Evolutionary conservation across 2,113 vertebrate species (phyloP).

Genomic region (Phoenicopterus ruber): DNA sequence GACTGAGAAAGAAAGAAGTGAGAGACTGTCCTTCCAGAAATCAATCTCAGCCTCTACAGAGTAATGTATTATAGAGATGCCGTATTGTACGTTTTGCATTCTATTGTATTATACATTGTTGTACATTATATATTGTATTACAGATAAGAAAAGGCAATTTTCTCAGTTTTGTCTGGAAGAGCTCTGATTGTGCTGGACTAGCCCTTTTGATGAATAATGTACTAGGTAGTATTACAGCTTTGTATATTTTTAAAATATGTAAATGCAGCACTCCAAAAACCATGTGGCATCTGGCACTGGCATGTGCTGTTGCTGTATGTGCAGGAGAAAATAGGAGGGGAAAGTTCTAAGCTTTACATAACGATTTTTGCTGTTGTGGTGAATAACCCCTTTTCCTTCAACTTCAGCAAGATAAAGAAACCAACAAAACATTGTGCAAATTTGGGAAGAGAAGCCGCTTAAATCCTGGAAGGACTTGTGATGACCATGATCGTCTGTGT

Average conservation of each 20-base stretch:
- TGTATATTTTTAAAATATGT: not conserved
- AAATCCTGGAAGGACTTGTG: not conserved
- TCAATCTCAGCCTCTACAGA: not conserved
- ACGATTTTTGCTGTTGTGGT: not conserved
- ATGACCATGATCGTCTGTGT: rapidly evolving
- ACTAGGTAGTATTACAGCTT: not conserved
- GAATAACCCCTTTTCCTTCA: not conserved
- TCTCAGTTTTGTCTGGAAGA: not conserved
- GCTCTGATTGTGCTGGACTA: not conserved
- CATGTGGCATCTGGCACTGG: not conserved
- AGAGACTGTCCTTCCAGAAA: not conserved
- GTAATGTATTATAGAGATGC: not conserved
- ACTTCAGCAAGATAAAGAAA: not conserved
- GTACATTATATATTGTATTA: not conserved
- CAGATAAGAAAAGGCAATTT: not conserved
- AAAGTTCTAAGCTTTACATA: not conserved
- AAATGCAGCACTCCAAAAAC: not conserved
- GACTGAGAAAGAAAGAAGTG: not conserved
- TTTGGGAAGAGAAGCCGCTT: not conserved
- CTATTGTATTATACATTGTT: not conserved
- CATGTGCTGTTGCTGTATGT: not conserved
- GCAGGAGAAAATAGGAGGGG: not conserved
- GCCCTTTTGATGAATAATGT: not conserved
- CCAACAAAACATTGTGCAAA: not conserved
- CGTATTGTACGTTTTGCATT: not conserved